phyloP scores from a whole-genome alignment of 2,113 vertebrate genomes.

The Pangasianodon gigas region DNA sequence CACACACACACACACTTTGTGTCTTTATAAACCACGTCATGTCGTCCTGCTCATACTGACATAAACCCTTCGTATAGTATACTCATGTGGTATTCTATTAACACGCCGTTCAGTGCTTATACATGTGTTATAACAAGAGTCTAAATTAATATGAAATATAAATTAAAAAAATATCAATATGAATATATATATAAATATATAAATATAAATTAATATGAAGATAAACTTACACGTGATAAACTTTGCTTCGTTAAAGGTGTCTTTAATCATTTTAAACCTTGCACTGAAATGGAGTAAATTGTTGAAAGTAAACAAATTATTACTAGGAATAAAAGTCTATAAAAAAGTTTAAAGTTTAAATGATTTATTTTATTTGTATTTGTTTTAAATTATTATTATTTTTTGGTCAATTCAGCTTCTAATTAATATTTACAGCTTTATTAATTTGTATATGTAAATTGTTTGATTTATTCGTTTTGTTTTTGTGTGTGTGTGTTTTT shows the following conservation, averaged over 20 bases:
- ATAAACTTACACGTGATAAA: not conserved
- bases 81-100: not conserved
- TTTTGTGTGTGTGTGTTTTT: too few species aligned
- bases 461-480: not conserved
- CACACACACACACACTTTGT: not conserved
- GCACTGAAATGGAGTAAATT: not conserved
- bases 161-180: too few species aligned
- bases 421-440: not conserved
- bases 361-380: not conserved
- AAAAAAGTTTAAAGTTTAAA: not conserved
- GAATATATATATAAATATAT: too few species aligned
- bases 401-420: too few species aligned
- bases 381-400: not conserved
- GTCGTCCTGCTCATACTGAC: too few species aligned
- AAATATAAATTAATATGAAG: not conserved
- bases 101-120: not conserved
- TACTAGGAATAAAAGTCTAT: too few species aligned
- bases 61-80: too few species aligned
- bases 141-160: not conserved
- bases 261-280: not conserved
- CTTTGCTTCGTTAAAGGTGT: not conserved
- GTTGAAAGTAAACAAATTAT: not conserved
- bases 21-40: not conserved
- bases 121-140: not conserved
- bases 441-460: not conserved